Conservation (phyloP, 2,888 invertebrate species). For the Tetragonula carbonaria region DNA sequence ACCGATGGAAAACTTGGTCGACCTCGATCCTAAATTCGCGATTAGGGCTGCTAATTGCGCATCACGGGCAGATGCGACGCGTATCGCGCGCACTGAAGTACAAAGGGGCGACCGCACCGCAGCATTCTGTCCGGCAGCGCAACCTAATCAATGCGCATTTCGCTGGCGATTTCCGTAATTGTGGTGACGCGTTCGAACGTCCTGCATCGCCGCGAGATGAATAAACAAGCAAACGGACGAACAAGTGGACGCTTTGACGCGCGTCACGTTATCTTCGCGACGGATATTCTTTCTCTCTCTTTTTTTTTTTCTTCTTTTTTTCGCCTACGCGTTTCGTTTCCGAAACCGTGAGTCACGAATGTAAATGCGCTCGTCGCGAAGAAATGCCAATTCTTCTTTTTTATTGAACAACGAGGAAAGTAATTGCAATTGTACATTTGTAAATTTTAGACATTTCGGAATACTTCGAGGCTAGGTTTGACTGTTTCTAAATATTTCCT, state of each 20-base stretch:
- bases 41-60: constrained; percentile 47
- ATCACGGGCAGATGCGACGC: constrained; percentile 35
- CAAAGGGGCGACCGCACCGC: constrained; percentile 55
- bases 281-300: background rate
- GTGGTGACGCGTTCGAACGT: constrained; percentile 56
- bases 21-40: constrained; percentile 40
- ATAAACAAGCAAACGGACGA: constrained; percentile 35
- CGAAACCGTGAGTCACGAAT: too few species aligned
- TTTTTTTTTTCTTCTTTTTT: too few species aligned
- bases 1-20: constrained; percentile 32
- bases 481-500: too few species aligned
- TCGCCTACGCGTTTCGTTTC: too few species aligned
- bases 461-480: too few species aligned
- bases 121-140: constrained; percentile 41
- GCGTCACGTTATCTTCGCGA: background rate
- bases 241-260: background rate
- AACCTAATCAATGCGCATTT: constrained; percentile 68
- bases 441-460: too few species aligned
- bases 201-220: constrained; percentile 16
- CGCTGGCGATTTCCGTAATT: constrained; percentile 68
- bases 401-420: too few species aligned
- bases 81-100: constrained; percentile 44
- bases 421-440: too few species aligned
- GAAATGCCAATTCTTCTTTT: too few species aligned
- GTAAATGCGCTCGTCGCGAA: too few species aligned